Evolutionary conservation across 2,888 invertebrate species (phyloP).

Genomic region (Drosophila hamatofila): DNA sequence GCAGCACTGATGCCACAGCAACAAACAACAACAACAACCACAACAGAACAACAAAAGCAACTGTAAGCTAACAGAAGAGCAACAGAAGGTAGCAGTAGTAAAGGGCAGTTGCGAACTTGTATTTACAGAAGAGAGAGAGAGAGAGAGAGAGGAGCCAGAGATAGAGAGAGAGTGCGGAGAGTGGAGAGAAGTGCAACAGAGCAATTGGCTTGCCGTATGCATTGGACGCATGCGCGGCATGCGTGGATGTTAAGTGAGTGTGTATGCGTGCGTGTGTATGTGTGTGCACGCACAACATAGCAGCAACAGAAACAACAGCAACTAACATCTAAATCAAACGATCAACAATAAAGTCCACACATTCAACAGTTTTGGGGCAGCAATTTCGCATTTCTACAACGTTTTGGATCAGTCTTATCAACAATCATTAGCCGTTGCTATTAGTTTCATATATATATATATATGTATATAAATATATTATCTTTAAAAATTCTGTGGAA

Average conservation of each 20-base stretch:
- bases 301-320: not conserved
- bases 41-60: conserved; percentile 39
- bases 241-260: conserved; percentile 66
- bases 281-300: conserved; percentile 26
- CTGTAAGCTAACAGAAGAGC: conserved; percentile 52
- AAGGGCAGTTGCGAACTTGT: conserved; percentile 30
- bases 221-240: conserved; percentile 75
- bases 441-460: conserved; percentile 30
- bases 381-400: conserved; percentile 45
- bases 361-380: conserved; percentile 45
- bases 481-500: conserved; percentile 65
- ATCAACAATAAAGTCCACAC: conserved; percentile 25
- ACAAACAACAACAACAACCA: conserved; percentile 12
- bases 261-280: conserved; percentile 41
- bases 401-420: conserved; percentile 48
- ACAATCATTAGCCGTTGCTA: conserved; percentile 52
- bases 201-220: conserved; percentile 54
- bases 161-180: not conserved
- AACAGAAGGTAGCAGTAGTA: conserved; percentile 13
- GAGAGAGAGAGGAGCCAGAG: not conserved
- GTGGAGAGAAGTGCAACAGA: not conserved
- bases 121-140: not conserved
- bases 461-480: conserved; percentile 22
- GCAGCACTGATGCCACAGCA: conserved; percentile 40
- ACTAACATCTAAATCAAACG: not conserved